These are phyloP conservation scores for Idaea dimidiata DNA, from an alignment of 2,888 invertebrate genomes.

Conservation along the genomic window DNA sequence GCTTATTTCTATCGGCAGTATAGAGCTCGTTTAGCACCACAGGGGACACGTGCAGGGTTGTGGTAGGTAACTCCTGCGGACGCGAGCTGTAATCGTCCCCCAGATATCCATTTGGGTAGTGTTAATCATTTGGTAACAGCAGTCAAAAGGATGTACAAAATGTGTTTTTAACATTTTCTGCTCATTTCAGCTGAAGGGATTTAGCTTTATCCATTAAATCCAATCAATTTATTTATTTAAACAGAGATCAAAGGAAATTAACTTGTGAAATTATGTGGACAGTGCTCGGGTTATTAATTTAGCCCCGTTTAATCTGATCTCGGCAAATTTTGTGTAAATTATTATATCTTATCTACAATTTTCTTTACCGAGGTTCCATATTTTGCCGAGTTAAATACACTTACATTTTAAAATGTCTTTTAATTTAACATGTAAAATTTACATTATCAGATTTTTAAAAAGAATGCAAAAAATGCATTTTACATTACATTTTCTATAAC, in stretches of 20 bases:
- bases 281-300: background rate
- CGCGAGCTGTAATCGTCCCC: too few relatives aligned
- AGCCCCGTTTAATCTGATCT: conserved; percentile 1
- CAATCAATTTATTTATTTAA: background rate
- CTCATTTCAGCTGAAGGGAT: conserved; percentile 6
- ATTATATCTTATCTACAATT: background rate
- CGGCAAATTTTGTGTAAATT: background rate
- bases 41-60: too few relatives aligned
- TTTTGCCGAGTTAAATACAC: background rate
- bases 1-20: too few relatives aligned
- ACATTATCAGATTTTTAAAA: too few relatives aligned
- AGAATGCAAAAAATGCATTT: too few relatives aligned
- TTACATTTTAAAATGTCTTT: background rate
- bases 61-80: too few relatives aligned
- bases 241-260: background rate
- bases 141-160: background rate
- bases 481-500: too few relatives aligned
- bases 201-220: background rate
- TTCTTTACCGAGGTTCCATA: background rate
- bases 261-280: background rate
- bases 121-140: background rate
- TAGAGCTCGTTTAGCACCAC: too few relatives aligned
- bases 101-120: too few relatives aligned
- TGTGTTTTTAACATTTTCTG: background rate
- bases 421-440: too few relatives aligned